A percentile compares a stretch with the other conserved stretches of the same genome.
phyloP scores from a whole-genome alignment of 2,797 vertebrate genomes.

The Zenarchopterus dispar region DNA sequence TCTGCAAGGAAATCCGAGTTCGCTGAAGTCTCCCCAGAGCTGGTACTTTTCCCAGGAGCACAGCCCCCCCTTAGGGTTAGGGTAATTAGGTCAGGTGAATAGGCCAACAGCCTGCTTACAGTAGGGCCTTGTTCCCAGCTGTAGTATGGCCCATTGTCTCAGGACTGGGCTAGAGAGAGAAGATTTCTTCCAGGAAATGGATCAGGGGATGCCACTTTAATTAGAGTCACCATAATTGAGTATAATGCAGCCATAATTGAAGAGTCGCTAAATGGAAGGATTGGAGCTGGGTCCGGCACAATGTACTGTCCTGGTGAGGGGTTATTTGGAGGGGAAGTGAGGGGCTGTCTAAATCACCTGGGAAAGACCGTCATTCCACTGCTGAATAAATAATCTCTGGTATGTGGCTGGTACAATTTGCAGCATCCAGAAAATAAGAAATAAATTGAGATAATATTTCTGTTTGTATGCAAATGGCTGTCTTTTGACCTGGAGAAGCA shows the following conservation, averaged over 20 bases:
- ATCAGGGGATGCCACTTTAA: slow-evolving; percentile 75
- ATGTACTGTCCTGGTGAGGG: slow-evolving; percentile 50
- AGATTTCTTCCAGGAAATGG: slow-evolving; percentile 78
- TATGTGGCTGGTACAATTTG: slow-evolving; percentile 38
- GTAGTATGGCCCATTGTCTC: slow-evolving; percentile 75
- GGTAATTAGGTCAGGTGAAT: slow-evolving; percentile 87
- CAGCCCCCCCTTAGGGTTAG: slow-evolving; percentile 68
- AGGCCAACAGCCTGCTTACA: slow-evolving; percentile 79
- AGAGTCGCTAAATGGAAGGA: slow-evolving; percentile 64
- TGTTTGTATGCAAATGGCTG: slow-evolving; percentile 36
- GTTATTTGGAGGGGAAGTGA: slow-evolving; percentile 6
- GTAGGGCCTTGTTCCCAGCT: slow-evolving; percentile 81
- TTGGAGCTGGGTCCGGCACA: slow-evolving; percentile 49
- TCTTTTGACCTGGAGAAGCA: slow-evolving; percentile 3
- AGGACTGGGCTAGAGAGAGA: slow-evolving; percentile 44
- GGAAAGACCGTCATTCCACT: slow-evolving; percentile 45
- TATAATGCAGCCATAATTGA: slow-evolving; percentile 77
- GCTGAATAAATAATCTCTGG: slow-evolving; percentile 46
- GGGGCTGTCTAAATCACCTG: slow-evolving; percentile 43
- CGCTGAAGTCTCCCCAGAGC: slow-evolving; percentile 50
- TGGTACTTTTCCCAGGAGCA: slow-evolving; percentile 72
- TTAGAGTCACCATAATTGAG: slow-evolving; percentile 77
- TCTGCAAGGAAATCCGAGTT: slow-evolving; percentile 69
- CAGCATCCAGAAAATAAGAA: slow-evolving; percentile 4
- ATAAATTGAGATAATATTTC: slow-evolving; percentile 20